Conservation (phyloP, 2,797 vertebrate species). For the Momotus momota region DNA sequence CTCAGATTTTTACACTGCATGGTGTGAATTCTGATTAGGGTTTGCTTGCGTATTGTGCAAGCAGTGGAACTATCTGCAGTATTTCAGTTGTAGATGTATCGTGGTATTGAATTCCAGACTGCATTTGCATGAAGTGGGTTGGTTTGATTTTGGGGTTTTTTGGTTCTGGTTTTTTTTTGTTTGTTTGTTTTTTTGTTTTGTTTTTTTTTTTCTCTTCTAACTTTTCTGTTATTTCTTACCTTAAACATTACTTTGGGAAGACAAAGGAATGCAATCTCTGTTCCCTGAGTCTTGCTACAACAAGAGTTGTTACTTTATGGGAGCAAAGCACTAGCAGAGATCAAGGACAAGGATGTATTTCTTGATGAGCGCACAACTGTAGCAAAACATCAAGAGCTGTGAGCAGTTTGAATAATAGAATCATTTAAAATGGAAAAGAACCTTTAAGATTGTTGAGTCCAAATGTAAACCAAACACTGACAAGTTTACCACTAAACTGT, state of each 20-base stretch:
- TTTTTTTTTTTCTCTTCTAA: neutral
- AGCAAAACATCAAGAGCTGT: neutral
- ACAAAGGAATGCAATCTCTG: neutral
- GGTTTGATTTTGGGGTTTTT: neutral
- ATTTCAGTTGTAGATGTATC: neutral
- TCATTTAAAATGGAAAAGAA: neutral
- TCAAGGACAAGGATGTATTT: neutral
- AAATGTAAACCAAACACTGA: neutral
- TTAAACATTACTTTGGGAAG: neutral
- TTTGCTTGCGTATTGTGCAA: neutral
- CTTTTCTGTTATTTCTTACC: neutral
- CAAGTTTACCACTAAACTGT: neutral
- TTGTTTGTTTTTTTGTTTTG: neutral
- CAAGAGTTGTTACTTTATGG: neutral
- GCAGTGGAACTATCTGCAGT: neutral
- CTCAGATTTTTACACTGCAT: neutral
- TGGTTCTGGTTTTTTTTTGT: neutral
- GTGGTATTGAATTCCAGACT: neutral
- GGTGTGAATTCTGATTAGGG: neutral
- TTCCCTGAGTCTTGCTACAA: neutral
- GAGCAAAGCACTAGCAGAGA: neutral
- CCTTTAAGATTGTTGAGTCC: too few species aligned
- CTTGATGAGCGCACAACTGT: neutral
- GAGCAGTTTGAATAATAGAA: neutral
- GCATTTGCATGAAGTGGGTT: neutral